Conservation (phyloP, 2,888 invertebrate species). For the Atrina japonica region DNA sequence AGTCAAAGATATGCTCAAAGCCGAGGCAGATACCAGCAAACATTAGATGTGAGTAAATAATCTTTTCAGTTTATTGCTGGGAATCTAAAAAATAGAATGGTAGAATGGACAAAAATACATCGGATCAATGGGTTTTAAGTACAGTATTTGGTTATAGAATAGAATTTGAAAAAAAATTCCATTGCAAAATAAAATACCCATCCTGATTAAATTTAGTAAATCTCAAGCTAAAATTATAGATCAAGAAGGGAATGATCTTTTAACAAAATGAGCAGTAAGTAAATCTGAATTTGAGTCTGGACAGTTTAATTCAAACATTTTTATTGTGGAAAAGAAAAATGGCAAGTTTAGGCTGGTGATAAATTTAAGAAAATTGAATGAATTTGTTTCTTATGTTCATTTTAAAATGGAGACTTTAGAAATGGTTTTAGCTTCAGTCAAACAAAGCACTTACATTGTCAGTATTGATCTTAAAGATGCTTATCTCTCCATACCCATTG, state of each 20-base stretch:
- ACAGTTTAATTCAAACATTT: slow-evolving; percentile 8
- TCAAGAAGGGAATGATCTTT: neutral
- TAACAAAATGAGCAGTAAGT: neutral
- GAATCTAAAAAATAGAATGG: too few relatives aligned
- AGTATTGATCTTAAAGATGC: slow-evolving; percentile 43
- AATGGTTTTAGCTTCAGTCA: slow-evolving; percentile 3
- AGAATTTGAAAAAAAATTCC: slow-evolving; percentile 14
- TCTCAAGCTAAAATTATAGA: slow-evolving; percentile 4
- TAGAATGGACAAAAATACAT: slow-evolving; percentile 17
- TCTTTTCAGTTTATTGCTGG: too few relatives aligned
- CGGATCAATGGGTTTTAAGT: slow-evolving; percentile 4
- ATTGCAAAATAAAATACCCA: slow-evolving; percentile 1
- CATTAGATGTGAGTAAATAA: too few relatives aligned
- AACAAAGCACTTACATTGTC: slow-evolving; percentile 32
- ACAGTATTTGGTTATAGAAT: slow-evolving; percentile 2
- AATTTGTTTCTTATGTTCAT: slow-evolving; percentile 29
- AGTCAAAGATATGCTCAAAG: too few relatives aligned
- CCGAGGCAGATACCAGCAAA: too few relatives aligned
- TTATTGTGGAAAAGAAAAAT: slow-evolving; percentile 20
- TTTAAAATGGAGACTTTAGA: slow-evolving; percentile 26
- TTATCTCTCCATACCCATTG: slow-evolving; percentile 38
- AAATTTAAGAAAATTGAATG: slow-evolving; percentile 21
- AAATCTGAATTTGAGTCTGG: neutral
- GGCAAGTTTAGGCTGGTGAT: slow-evolving; percentile 12
- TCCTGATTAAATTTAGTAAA: slow-evolving; percentile 5